Conservation (phyloP, 2,113 vertebrate genomes). For the Tonatia bakeri region DNA sequence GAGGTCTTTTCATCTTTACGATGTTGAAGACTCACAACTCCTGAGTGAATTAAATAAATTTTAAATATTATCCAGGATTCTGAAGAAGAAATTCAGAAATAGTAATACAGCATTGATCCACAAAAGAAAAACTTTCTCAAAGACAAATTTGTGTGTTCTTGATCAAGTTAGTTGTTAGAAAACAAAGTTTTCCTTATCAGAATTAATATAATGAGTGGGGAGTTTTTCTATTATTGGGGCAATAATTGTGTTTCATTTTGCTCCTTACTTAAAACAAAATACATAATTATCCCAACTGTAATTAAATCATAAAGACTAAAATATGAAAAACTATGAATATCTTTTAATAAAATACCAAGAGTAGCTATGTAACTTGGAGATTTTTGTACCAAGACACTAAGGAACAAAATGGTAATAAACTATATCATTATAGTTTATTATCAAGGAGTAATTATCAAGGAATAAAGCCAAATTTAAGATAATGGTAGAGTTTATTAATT, state of each 20-base stretch:
- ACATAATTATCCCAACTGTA: neutral
- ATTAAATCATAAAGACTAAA: neutral
- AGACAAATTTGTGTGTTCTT: neutral
- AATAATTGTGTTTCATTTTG: neutral
- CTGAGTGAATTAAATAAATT: conserved; percentile 31
- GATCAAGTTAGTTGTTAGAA: neutral
- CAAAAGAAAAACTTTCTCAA: neutral
- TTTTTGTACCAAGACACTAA: neutral
- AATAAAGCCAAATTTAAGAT: neutral
- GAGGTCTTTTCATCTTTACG: neutral
- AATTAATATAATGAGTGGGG: neutral
- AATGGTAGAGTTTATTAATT: conserved; percentile 1
- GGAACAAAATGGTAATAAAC: neutral
- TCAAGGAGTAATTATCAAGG: neutral
- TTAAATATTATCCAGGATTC: conserved; percentile 21
- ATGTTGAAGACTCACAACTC: neutral
- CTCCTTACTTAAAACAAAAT: neutral
- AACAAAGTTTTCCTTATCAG: neutral
- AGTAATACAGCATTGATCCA: neutral
- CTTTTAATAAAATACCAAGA: conserved; percentile 2
- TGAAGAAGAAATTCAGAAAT: neutral
- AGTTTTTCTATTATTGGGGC: neutral
- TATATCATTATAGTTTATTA: neutral
- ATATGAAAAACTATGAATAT: neutral
- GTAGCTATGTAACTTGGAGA: neutral